Percentiles rank a stretch among this genome's conserved stretches.
phyloP scores from a whole-genome alignment of 2,888 invertebrate genomes.

The Thecocarcelia acutangulata region DNA sequence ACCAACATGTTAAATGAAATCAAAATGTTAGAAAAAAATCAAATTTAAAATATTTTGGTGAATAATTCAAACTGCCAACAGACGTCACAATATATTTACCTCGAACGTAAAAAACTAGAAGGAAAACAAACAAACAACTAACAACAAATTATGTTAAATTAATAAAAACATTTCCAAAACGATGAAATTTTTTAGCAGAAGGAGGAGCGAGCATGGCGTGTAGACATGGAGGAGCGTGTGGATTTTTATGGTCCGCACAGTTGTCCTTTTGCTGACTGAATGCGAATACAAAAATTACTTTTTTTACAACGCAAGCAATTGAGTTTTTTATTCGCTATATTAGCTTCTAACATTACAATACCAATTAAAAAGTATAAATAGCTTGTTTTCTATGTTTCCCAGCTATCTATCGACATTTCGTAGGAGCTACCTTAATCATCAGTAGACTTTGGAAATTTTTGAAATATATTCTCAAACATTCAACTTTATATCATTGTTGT shows the following conservation, averaged over 20 bases:
- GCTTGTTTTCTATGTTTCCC: too few species aligned
- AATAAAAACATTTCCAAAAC: constrained; percentile 30
- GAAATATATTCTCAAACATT: too few species aligned
- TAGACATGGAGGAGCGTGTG: too few species aligned
- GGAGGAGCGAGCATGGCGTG: not conserved
- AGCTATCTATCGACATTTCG: too few species aligned
- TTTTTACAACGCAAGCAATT: too few species aligned
- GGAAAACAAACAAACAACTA: constrained; percentile 16
- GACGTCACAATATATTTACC: constrained; percentile 57
- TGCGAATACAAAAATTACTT: too few species aligned
- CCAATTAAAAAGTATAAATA: too few species aligned
- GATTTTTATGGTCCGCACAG: not conserved
- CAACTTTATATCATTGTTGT: too few species aligned
- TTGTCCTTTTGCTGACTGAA: not conserved
- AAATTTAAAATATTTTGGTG: constrained; percentile 15
- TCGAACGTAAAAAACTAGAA: constrained; percentile 26
- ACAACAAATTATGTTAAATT: constrained; percentile 32
- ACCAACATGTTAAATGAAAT: constrained; percentile 51
- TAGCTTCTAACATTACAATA: too few species aligned
- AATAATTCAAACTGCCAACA: constrained; percentile 58
- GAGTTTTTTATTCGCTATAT: too few species aligned
- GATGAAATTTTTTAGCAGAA: not conserved
- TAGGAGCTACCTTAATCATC: too few species aligned
- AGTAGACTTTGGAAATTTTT: too few species aligned
- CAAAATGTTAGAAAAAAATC: constrained; percentile 36